phyloP scores from a whole-genome alignment of 2,888 invertebrate genomes.

The Cybosia mesomella region DNA sequence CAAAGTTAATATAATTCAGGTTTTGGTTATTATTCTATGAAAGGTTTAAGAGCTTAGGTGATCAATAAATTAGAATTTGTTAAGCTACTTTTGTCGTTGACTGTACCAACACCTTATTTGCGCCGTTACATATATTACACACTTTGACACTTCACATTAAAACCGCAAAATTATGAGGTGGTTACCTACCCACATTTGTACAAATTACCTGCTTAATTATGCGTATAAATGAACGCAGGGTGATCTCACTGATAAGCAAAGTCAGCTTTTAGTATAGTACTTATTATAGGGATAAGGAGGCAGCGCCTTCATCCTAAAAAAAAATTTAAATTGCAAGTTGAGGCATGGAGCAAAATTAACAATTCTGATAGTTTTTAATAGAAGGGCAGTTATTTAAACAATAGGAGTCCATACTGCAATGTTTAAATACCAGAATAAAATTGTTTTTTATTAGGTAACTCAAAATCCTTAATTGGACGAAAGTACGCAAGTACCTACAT shows the following conservation, averaged over 20 bases:
- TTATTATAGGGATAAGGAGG: not conserved
- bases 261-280: not conserved
- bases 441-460: not conserved
- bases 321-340: no score
- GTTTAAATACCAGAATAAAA: not conserved
- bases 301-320: no score
- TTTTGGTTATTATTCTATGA: no score
- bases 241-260: not conserved
- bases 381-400: not conserved
- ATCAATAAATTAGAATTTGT: no score
- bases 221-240: not conserved
- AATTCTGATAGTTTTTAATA: not conserved
- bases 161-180: constrained; percentile 52
- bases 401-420: not conserved
- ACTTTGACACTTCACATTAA: constrained; percentile 26
- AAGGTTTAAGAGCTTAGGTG: no score
- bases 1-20: no score
- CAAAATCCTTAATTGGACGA: not conserved
- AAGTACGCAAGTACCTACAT: not conserved
- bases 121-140: constrained; percentile 30
- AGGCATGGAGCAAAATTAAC: no score
- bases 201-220: constrained; percentile 18
- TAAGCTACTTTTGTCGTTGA: no score
- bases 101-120: constrained; percentile 5
- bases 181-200: constrained; percentile 29